phyloP scores from a whole-genome alignment of 2,888 invertebrate species.

The Trissonchulus sp. region DNA sequence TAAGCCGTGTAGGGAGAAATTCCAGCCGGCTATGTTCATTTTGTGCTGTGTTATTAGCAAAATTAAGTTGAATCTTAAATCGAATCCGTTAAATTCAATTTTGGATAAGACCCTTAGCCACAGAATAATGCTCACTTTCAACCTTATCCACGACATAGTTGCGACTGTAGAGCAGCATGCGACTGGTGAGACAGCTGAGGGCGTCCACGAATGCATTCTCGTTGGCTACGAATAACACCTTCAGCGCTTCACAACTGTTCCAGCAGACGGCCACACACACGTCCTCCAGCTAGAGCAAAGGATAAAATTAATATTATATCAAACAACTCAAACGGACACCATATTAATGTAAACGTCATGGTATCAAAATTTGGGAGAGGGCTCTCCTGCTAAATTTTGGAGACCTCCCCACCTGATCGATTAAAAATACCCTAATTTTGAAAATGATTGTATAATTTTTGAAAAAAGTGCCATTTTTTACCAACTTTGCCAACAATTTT shows the following conservation, averaged over 20 bases:
- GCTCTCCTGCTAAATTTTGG: too few relatives aligned
- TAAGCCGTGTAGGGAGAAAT: too few relatives aligned
- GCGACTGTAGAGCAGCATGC: constrained; percentile 14
- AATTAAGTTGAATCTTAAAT: too few relatives aligned
- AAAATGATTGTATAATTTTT: too few relatives aligned
- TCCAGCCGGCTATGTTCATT: too few relatives aligned
- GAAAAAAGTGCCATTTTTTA: too few relatives aligned
- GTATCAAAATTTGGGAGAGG: too few relatives aligned
- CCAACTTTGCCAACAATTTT: too few relatives aligned
- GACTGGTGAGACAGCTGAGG: constrained; percentile 6
- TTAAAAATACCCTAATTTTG: too few relatives aligned
- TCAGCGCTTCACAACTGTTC: constrained; percentile 14
- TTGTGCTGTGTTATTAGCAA: too few relatives aligned
- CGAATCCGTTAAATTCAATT: too few relatives aligned
- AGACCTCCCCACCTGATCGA: too few relatives aligned
- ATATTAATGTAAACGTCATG: not conserved
- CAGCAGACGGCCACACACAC: constrained; percentile 23
- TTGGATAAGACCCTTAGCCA: not conserved
- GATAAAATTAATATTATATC: not conserved
- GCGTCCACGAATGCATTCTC: constrained; percentile 2
- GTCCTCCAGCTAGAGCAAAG: constrained; percentile 19
- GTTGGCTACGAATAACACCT: constrained; percentile 21
- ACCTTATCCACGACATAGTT: constrained; percentile 11
- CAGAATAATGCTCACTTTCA: constrained; percentile 15
- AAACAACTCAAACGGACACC: not conserved